Evolutionary conservation across 2,888 invertebrate genomes (phyloP).

Genomic region (Athrips mouffetella): DNA sequence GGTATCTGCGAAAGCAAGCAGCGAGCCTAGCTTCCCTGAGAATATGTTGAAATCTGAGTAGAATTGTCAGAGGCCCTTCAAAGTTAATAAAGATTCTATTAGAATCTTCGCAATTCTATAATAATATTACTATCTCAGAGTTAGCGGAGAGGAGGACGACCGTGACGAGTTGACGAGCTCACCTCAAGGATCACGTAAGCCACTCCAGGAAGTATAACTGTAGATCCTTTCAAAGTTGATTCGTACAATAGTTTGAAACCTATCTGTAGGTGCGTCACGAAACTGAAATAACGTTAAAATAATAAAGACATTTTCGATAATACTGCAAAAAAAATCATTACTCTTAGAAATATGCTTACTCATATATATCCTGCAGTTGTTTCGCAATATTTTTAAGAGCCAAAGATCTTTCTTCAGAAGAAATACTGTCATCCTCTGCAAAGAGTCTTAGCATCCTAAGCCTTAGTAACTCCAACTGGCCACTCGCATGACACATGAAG

Average conservation of each 20-base stretch:
- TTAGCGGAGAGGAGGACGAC: too few species aligned
- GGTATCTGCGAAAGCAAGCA: too few species aligned
- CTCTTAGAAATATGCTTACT: background rate
- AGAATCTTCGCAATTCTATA: too few species aligned
- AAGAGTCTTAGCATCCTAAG: background rate
- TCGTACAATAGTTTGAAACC: background rate
- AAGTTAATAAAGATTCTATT: too few species aligned
- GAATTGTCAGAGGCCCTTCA: too few species aligned
- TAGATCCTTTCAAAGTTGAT: background rate
- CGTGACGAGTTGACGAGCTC: too few species aligned
- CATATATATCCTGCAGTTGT: background rate
- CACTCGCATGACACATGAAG: background rate
- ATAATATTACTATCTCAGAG: too few species aligned
- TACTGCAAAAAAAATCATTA: too few species aligned
- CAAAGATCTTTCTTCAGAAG: background rate
- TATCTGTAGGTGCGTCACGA: background rate
- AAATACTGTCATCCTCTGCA: background rate
- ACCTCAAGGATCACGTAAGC: background rate
- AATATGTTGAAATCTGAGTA: too few species aligned
- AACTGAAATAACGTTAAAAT: too few species aligned
- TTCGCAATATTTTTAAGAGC: background rate
- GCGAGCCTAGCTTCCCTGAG: too few species aligned
- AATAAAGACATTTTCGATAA: too few species aligned
- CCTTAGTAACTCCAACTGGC: background rate
- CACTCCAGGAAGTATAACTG: background rate